Conservation (phyloP, 2,113 vertebrate genomes). For the Misgurnus anguillicaudatus region DNA sequence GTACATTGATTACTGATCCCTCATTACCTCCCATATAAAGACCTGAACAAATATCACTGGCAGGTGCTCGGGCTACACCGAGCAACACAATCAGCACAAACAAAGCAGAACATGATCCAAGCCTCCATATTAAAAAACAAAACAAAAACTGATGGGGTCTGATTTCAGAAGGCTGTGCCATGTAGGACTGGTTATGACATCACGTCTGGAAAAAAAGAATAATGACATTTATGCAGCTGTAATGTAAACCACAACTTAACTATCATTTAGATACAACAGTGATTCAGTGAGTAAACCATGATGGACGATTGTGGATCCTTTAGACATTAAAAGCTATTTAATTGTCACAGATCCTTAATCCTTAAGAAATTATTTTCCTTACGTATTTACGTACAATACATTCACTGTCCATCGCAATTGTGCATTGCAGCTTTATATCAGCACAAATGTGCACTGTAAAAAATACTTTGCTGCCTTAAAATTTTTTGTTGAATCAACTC, state of each 20-base stretch:
- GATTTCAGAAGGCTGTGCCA: not conserved
- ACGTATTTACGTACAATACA: too few species aligned
- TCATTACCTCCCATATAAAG: slow-evolving; percentile 62
- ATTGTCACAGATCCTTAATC: not conserved
- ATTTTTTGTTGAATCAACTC: too few species aligned
- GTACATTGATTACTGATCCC: slow-evolving; percentile 60
- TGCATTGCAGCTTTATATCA: too few species aligned
- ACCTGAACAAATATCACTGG: slow-evolving; percentile 61
- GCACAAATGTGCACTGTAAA: too few species aligned
- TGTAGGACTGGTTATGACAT: slow-evolving; percentile 2
- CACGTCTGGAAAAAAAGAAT: not conserved
- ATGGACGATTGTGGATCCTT: not conserved
- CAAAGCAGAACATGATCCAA: slow-evolving; percentile 11
- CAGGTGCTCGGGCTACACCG: slow-evolving; percentile 58
- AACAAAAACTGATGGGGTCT: not conserved
- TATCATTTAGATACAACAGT: not conserved
- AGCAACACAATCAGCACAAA: slow-evolving; percentile 34
- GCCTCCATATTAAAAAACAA: not conserved
- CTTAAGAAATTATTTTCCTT: too few species aligned
- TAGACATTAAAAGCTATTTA: not conserved
- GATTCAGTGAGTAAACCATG: not conserved
- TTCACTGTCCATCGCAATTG: too few species aligned
- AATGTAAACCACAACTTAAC: not conserved
- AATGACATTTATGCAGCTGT: slow-evolving; percentile 1
- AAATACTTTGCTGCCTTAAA: too few species aligned